Percentiles rank a stretch among this genome's conserved stretches.
phyloP scores from a whole-genome alignment of 2,888 invertebrate species.

The Cataglyphis cursor region DNA sequence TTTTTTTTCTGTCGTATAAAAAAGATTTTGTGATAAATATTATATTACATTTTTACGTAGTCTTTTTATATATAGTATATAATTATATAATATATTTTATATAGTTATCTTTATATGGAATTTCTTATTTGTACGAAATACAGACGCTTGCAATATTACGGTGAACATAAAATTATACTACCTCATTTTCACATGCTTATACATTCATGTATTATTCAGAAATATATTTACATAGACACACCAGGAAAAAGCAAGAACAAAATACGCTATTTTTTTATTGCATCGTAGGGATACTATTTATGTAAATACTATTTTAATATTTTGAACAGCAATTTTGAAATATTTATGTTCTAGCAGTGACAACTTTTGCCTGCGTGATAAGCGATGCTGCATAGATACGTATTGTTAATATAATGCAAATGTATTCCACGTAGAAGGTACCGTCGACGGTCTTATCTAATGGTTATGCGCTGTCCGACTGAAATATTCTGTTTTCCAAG shows the following conservation, averaged over 20 bases:
- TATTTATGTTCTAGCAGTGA: neutral
- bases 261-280: neutral
- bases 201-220: neutral
- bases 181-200: neutral
- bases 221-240: neutral
- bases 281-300: neutral
- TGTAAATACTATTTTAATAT: neutral
- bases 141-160: neutral
- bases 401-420: conserved; percentile 68
- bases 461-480: conserved; percentile 40
- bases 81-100: neutral
- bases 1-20: conserved; percentile 19
- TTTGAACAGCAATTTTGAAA: neutral
- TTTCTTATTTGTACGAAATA: neutral
- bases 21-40: conserved; percentile 1
- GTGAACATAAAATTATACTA: conserved; percentile 5
- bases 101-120: conserved; percentile 5
- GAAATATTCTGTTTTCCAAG: conserved; percentile 17
- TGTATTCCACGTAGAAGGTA: conserved; percentile 43
- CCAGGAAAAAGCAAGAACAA: neutral
- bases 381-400: conserved; percentile 25
- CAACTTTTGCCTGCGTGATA: neutral
- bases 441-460: conserved; percentile 52
- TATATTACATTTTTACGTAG: conserved; percentile 11
- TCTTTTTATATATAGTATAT: neutral